Conservation (phyloP, 2,113 vertebrate species). For the Formicarius rufipectus region DNA sequence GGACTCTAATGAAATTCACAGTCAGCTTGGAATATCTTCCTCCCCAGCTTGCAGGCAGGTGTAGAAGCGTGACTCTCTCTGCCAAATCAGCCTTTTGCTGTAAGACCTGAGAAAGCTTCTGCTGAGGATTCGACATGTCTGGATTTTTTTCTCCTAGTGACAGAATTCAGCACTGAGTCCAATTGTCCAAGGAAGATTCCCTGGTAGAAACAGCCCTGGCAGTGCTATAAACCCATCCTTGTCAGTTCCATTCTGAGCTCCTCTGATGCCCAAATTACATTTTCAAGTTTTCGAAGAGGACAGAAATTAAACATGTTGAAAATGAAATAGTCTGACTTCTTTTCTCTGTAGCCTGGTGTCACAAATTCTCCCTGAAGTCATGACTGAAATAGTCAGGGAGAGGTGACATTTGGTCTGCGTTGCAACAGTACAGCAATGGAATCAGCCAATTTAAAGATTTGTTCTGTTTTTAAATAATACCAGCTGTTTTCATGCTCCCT, state of each 20-base stretch:
- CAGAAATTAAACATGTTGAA: neutral
- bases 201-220: neutral
- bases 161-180: neutral
- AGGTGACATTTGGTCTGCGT: neutral
- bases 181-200: neutral
- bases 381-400: neutral
- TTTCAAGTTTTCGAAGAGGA: conserved; percentile 19
- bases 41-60: conserved; percentile 58
- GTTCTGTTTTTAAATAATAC: conserved; percentile 3
- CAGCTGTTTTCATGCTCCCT: neutral
- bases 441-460: conserved; percentile 51
- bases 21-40: conserved; percentile 33
- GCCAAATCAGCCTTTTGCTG: conserved; percentile 31
- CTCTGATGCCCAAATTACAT: neutral
- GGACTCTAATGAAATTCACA: conserved; percentile 40
- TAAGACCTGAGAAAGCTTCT: conserved; percentile 26
- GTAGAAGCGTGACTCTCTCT: conserved; percentile 3
- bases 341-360: neutral
- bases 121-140: neutral
- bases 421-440: neutral
- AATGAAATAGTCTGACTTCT: conserved; percentile 1
- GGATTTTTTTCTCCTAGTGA: neutral
- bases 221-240: neutral
- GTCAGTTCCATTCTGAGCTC: neutral
- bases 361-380: neutral